Percentiles rank a stretch among this genome's conserved stretches.
phyloP scores from a whole-genome alignment of 2,113 vertebrate genomes.

The Sinocyclocheilus grahami region DNA sequence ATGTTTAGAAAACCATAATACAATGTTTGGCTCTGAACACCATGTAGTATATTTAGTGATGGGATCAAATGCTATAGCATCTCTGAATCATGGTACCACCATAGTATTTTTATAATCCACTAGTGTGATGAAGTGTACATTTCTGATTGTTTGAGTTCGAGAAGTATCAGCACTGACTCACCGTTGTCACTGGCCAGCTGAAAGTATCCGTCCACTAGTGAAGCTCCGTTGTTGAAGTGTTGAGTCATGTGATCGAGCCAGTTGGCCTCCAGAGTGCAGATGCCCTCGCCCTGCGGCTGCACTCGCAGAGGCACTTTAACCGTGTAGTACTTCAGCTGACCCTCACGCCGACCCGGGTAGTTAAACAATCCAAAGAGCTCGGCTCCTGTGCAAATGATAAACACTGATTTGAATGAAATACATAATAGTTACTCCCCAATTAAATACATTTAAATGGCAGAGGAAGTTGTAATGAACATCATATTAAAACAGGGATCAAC shows the following conservation, averaged over 20 bases:
- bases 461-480: not conserved
- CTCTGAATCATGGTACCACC: not conserved
- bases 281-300: slow-evolving; percentile 80
- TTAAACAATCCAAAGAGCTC: slow-evolving; percentile 92
- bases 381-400: slow-evolving; percentile 72
- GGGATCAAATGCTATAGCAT: not conserved
- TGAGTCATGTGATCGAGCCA: slow-evolving; percentile 99
- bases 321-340: slow-evolving; percentile 86
- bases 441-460: not conserved
- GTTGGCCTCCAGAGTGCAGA: slow-evolving; percentile 87
- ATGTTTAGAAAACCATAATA: too few relatives aligned
- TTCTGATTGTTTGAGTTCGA: not conserved
- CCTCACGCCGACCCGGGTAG: slow-evolving; percentile 79
- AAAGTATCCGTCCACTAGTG: slow-evolving; percentile 91
- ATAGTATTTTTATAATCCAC: not conserved
- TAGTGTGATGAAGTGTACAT: not conserved
- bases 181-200: slow-evolving; percentile 83
- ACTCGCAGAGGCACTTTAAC: slow-evolving; percentile 91
- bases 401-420: too few relatives aligned
- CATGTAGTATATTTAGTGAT: too few relatives aligned
- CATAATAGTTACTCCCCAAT: too few relatives aligned
- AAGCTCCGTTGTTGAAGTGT: slow-evolving; percentile 94
- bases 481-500: not conserved
- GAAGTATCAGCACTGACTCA: slow-evolving; percentile 57
- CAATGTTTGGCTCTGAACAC: too few relatives aligned